phyloP scores from a whole-genome alignment of 2,888 invertebrate species.

The Apodemia duryi region DNA sequence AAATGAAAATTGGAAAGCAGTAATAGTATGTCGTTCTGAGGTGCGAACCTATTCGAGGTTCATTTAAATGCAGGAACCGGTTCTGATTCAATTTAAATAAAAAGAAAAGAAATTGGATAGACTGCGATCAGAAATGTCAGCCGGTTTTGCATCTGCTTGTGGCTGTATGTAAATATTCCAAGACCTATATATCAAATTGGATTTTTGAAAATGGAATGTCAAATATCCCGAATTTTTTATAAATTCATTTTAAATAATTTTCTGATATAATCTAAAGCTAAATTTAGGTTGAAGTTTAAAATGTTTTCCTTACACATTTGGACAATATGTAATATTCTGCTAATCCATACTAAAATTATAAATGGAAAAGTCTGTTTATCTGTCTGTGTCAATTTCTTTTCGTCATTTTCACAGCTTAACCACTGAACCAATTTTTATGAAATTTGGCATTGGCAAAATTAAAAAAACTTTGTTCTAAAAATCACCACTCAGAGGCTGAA shows the following conservation, averaged over 20 bases:
- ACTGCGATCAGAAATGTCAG: constrained; percentile 47
- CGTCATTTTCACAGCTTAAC: too few species aligned
- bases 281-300: neutral
- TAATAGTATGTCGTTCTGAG: constrained; percentile 37
- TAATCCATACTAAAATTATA: too few species aligned
- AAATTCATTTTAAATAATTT: too few species aligned
- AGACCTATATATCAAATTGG: constrained; percentile 18
- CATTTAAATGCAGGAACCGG: constrained; percentile 61
- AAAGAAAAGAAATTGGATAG: constrained; percentile 41
- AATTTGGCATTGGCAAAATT: too few species aligned
- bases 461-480: too few species aligned
- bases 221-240: neutral
- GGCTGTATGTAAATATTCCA: constrained; percentile 20
- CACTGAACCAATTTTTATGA: too few species aligned
- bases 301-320: neutral
- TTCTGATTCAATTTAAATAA: constrained; percentile 46
- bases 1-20: constrained; percentile 18
- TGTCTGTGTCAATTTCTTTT: too few species aligned
- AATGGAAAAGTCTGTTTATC: too few species aligned
- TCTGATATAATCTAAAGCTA: too few species aligned
- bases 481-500: too few species aligned
- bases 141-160: constrained; percentile 38
- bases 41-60: constrained; percentile 53
- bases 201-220: constrained; percentile 12
- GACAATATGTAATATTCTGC: neutral